Percentiles rank a stretch among this genome's conserved stretches.
These are phyloP conservation scores for Liasis olivaceus DNA, from an alignment of 2,797 vertebrate species.

Conservation along the genomic window DNA sequence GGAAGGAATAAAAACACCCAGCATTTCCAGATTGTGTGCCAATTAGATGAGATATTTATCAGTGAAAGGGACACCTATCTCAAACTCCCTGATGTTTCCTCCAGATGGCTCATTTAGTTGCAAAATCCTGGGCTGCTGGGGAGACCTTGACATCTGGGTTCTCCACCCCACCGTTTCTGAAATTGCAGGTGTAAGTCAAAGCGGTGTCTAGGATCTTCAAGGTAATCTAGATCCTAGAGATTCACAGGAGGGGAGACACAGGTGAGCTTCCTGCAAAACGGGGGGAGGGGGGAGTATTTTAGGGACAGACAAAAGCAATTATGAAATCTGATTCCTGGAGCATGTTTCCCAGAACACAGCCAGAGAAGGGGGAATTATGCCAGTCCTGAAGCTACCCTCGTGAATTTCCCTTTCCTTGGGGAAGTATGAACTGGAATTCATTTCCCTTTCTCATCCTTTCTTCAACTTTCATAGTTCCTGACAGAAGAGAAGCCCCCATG, in stretches of 20 bases:
- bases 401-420: not conserved
- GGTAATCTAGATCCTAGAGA: not conserved
- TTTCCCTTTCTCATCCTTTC: no score
- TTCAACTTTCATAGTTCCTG: no score
- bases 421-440: no score
- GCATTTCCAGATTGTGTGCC: constrained; percentile 39
- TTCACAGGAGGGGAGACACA: no score
- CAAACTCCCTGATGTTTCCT: constrained; percentile 44
- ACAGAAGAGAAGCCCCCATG: no score
- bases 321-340: no score
- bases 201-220: no score
- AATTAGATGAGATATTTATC: constrained; percentile 55
- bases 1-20: not conserved
- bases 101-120: constrained; percentile 56
- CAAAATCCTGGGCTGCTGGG: constrained; percentile 32
- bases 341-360: not conserved
- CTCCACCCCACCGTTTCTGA: not conserved
- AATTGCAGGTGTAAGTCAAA: not conserved
- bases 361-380: not conserved
- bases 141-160: not conserved
- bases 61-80: constrained; percentile 45
- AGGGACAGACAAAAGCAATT: no score
- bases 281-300: no score
- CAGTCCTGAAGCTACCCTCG: not conserved
- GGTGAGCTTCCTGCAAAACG: no score